Conservation (phyloP, 2,113 vertebrate genomes). For the Epinephelus cyanopodus region DNA sequence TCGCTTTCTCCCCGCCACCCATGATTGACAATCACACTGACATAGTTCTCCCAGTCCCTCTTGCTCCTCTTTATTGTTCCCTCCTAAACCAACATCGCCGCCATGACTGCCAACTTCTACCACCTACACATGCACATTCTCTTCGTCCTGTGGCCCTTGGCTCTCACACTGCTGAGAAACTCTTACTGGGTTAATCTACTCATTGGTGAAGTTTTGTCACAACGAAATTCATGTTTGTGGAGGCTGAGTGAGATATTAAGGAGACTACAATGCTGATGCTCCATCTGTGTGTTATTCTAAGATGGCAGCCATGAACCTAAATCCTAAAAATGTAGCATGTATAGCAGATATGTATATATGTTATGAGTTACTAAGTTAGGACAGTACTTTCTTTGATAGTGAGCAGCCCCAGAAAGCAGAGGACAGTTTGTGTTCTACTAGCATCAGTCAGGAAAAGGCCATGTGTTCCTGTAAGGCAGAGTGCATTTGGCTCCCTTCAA, state of each 20-base stretch:
- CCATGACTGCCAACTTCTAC: conserved; percentile 24
- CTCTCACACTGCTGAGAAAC: conserved; percentile 81
- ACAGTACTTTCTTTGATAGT: not conserved
- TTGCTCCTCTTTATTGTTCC: conserved; percentile 89
- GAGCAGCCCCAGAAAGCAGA: conserved; percentile 19
- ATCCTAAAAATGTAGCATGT: conserved; percentile 2
- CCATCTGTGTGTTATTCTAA: conserved; percentile 22
- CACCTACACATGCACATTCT: conserved; percentile 5
- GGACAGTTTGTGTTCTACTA: conserved; percentile 16
- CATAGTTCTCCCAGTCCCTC: conserved; percentile 91
- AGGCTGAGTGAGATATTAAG: conserved; percentile 4
- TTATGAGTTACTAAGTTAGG: too few relatives aligned
- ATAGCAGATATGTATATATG: not conserved
- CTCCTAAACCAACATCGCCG: conserved; percentile 32
- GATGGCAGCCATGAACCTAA: conserved; percentile 4
- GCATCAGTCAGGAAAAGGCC: conserved; percentile 53
- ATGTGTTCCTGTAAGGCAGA: conserved; percentile 57
- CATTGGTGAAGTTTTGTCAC: conserved; percentile 61
- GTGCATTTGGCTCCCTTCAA: conserved; percentile 45
- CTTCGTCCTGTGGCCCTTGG: conserved; percentile 39
- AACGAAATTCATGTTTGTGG: conserved; percentile 9
- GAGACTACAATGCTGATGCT: conserved; percentile 65
- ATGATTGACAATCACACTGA: conserved; percentile 96
- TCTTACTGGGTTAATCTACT: conserved; percentile 89
- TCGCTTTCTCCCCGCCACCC: conserved; percentile 66